Evolutionary conservation across 1,140 invertebrate species (phyloP), one percentile per base, ranked within the genome.

Genomic region (Riptortus pedestris): DNA sequence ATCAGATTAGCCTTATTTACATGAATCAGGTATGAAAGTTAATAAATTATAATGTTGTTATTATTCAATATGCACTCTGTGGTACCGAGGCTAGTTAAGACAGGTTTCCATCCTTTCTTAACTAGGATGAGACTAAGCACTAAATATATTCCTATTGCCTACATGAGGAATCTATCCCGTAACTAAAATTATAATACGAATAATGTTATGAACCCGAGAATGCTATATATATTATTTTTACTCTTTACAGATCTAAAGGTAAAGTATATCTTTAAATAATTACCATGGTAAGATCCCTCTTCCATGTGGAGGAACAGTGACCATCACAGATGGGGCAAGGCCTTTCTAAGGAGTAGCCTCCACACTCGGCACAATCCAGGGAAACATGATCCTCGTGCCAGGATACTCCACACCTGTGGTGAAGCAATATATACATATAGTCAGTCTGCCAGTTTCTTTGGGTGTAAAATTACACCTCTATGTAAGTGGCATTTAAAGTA

Each of bases 341-440:
- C 67, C 88, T 77, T 65, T 83, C 77, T 67, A 90, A 75, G 29
- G 86, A 84, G 70, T 89, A 91, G 52, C 88, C 88, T 38, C 88
- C 89, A 73, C 89, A 91, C 73, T 91, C 89, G 31, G 79, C 78
- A 74, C 88, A 91, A 72, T 88, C 87, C 9, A 88, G 73, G 3
- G 86, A 87, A 16, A 88, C 85, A 70, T 90, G 87, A 64, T 86
- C 81, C 69, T 90, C 84, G 67, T 79, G 81, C 89, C 89, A 91
- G 69, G 84, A 86, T 2, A 90, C 86, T 24, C 88, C 87, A 75
- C 88, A 91, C 70, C 84, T 85, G 73, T 24, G 74, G 66, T 52
- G 22, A 66, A 60, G 52, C 60, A 65, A 60, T 43, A 57, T 24
- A 64, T 27, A n/a, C n/a, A n/a, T 43, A 9, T 43, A n/a, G n/a